phyloP scores from a whole-genome alignment of 2,797 vertebrate species.

The Sebastes hopkinsi region DNA sequence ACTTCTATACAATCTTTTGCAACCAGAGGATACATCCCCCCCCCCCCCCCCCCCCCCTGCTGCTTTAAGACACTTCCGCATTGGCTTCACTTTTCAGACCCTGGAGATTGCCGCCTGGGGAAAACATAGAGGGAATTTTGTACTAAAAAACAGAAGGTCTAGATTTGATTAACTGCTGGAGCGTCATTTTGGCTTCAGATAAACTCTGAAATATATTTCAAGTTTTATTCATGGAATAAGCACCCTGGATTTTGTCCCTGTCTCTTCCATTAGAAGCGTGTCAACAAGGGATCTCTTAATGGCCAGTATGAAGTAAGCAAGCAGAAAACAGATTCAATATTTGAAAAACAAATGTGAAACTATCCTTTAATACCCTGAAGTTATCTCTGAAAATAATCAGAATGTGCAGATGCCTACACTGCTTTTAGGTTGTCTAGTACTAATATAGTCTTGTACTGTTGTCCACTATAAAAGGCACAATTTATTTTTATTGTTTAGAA shows the following conservation, averaged over 20 bases:
- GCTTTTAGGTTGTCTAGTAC: background rate
- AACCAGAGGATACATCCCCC: too few relatives aligned
- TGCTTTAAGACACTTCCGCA: rapidly evolving
- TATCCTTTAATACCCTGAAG: background rate
- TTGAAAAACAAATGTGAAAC: background rate
- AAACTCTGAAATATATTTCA: background rate
- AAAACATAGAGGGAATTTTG: background rate
- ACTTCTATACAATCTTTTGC: too few relatives aligned
- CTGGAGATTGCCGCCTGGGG: background rate
- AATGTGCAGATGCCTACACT: background rate
- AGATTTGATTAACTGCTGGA: background rate
- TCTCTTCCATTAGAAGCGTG: background rate
- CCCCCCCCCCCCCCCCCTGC: too few relatives aligned
- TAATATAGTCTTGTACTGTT: background rate
- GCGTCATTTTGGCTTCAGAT: background rate
- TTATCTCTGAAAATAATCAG: background rate
- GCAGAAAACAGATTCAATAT: background rate
- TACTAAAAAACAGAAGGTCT: background rate
- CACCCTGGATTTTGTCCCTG: background rate
- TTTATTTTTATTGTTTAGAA: slow-evolving; percentile 1
- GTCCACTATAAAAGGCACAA: background rate
- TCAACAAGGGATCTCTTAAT: background rate
- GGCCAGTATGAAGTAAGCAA: background rate
- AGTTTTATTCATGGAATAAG: background rate
- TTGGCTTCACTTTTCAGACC: too few relatives aligned